Conservation (phyloP, 2,888 invertebrate species). For the Chalcosyrphus nemorum region DNA sequence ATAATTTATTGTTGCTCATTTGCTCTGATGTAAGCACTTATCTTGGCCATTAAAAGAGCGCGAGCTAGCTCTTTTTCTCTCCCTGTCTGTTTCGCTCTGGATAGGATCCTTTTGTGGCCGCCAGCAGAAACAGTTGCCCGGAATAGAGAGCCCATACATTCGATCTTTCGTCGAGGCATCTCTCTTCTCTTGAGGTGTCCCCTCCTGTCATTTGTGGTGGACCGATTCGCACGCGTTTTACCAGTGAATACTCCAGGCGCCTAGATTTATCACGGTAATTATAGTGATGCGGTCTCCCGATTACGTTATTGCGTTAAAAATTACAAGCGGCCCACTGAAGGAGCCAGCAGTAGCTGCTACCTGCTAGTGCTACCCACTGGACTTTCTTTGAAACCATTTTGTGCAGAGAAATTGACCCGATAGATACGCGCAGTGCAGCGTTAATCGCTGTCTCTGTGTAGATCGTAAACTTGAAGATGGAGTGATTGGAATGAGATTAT, state of each 20-base stretch:
- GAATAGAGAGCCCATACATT: neutral
- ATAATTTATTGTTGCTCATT: conserved; percentile 80
- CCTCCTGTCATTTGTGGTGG: conserved; percentile 61
- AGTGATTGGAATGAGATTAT: conserved; percentile 65
- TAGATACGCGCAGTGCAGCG: conserved; percentile 59
- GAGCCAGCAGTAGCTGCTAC: neutral
- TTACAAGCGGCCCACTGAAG: conserved; percentile 26
- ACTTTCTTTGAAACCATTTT: conserved; percentile 61
- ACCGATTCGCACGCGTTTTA: conserved; percentile 33
- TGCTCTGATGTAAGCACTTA: conserved; percentile 74
- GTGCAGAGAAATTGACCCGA: conserved; percentile 57
- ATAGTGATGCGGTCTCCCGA: conserved; percentile 71
- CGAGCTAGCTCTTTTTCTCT: conserved; percentile 39
- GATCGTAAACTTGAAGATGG: conserved; percentile 61
- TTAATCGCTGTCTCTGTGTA: conserved; percentile 44
- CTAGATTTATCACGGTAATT: conserved; percentile 73
- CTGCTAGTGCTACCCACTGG: conserved; percentile 24
- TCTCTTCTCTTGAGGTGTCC: too few relatives aligned
- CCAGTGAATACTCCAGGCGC: conserved; percentile 60
- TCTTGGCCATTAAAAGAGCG: conserved; percentile 66
- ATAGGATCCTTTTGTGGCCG: neutral
- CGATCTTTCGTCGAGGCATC: conserved; percentile 16
- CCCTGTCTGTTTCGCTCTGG: neutral
- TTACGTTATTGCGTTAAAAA: conserved; percentile 72
- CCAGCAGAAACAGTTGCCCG: neutral